Evolutionary conservation across 1,140 invertebrate genomes (phyloP).

Genomic region (Zaprionus lachaisei): DNA sequence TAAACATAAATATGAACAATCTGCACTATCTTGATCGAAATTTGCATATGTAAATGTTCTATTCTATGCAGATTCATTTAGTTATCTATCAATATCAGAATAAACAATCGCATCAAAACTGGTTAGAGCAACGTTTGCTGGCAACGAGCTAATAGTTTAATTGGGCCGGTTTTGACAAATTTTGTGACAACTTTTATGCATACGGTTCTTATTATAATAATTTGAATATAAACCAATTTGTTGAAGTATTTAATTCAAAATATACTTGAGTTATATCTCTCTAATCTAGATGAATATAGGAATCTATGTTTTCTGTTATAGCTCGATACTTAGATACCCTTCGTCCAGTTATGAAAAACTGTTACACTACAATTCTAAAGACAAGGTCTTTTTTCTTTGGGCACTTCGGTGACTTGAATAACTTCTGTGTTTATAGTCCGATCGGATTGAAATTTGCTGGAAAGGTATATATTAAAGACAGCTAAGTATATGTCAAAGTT

Average conservation of each 20-base stretch:
- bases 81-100: constrained; percentile 8
- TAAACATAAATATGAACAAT: background rate
- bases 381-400: no score
- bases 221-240: background rate
- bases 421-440: no score
- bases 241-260: background rate
- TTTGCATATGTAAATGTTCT: constrained; percentile 9
- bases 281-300: background rate
- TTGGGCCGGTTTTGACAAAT: constrained; percentile 1
- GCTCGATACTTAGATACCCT: no score
- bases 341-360: no score
- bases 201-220: background rate
- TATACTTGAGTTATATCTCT: background rate
- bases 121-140: background rate
- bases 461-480: no score
- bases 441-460: no score
- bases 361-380: no score
- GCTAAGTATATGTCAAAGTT: no score
- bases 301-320: no score
- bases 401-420: no score
- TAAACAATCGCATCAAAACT: constrained; percentile 1
- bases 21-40: background rate
- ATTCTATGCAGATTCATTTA: constrained; percentile 8
- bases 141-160: constrained; percentile 6
- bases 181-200: constrained; percentile 1